Evolutionary conservation across 2,888 invertebrate species (phyloP).

Genomic region (Ochropleura leucogaster): DNA sequence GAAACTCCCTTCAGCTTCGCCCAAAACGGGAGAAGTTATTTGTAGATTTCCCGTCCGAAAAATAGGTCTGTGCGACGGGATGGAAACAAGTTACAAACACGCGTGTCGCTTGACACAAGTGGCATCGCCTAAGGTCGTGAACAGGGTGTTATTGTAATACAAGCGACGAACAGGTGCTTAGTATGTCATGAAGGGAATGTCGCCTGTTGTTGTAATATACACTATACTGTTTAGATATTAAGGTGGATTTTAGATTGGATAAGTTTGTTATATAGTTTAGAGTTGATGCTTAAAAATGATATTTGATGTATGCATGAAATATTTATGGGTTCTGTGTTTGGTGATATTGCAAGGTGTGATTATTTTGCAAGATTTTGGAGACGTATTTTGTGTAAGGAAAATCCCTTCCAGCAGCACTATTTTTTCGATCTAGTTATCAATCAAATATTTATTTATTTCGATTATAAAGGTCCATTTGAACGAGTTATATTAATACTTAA

Average conservation of each 20-base stretch:
- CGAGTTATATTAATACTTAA: too few species aligned
- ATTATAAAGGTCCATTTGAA: too few species aligned
- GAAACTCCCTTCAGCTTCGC: too few species aligned
- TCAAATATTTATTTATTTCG: too few species aligned
- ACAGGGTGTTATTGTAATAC: constrained; percentile 51
- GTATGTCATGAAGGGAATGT: constrained; percentile 48
- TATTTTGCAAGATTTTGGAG: background rate
- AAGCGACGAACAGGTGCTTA: constrained; percentile 49
- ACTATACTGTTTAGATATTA: constrained; percentile 18
- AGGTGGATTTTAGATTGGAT: constrained; percentile 14
- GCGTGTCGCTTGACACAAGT: background rate
- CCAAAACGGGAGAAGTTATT: too few species aligned
- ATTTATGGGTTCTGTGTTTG: background rate
- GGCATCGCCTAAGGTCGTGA: background rate
- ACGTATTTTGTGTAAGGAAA: background rate
- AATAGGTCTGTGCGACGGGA: too few species aligned
- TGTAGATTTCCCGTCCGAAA: too few species aligned
- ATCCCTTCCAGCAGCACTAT: background rate
- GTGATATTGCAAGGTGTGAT: background rate
- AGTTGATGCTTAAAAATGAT: background rate
- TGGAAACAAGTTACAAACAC: background rate
- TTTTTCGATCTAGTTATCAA: background rate
- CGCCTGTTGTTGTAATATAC: constrained; percentile 56
- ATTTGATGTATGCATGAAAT: too few species aligned
- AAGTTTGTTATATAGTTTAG: background rate